A percentile compares a stretch with the other conserved stretches of the same genome.
Conservation (phyloP, 2,113 vertebrate genomes). For the Phoenicopterus ruber region DNA sequence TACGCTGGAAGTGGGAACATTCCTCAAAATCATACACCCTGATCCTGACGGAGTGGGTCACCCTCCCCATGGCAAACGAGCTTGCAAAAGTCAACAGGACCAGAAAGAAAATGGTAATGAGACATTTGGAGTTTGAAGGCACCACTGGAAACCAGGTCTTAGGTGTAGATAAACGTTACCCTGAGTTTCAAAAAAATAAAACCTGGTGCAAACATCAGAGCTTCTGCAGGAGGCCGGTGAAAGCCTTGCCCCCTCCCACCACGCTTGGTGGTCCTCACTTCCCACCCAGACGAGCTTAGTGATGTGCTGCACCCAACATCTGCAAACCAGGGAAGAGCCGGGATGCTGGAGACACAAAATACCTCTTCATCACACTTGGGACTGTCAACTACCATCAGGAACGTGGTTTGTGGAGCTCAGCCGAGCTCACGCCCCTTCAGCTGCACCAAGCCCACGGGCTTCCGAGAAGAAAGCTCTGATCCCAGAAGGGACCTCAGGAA, state of each 20-base stretch:
- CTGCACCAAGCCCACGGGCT: neutral
- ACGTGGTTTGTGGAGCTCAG: neutral
- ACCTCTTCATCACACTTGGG: neutral
- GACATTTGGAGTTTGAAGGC: neutral
- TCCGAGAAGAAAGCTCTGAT: neutral
- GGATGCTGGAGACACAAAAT: neutral
- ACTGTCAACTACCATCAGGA: neutral
- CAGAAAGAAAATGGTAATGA: neutral
- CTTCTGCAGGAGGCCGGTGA: neutral
- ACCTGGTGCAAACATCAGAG: neutral
- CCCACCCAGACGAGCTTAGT: neutral
- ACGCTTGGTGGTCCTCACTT: neutral
- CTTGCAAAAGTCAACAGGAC: neutral
- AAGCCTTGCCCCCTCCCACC: neutral
- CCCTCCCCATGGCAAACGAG: neutral
- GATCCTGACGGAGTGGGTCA: neutral
- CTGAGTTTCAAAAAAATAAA: neutral
- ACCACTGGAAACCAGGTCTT: neutral
- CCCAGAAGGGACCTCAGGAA: neutral
- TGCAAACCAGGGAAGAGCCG: neutral
- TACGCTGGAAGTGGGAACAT: neutral
- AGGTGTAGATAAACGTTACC: neutral
- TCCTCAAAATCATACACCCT: neutral
- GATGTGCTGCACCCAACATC: neutral
- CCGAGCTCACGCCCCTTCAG: rapidly evolving